Percentiles rank a stretch among this genome's conserved stretches.
These are phyloP conservation scores for Leucoraja ocellata DNA, from an alignment of 2,797 vertebrate species.

Conservation along the genomic window DNA sequence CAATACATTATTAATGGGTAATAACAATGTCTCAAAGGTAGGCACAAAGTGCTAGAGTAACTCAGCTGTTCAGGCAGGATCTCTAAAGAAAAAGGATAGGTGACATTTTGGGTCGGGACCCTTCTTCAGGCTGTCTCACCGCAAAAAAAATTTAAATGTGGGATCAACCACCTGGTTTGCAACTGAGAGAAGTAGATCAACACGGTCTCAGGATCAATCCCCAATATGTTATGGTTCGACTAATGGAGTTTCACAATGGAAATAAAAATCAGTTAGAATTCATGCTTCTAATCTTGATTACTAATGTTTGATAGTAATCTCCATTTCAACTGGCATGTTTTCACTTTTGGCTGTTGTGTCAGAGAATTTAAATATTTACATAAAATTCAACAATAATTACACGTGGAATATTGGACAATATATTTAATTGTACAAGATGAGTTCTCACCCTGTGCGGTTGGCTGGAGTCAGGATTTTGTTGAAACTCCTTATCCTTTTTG, in stretches of 20 bases:
- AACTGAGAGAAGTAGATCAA: neutral
- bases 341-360: neutral
- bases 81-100: too few relatives aligned
- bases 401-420: neutral
- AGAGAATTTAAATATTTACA: neutral
- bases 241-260: neutral
- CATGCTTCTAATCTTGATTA: neutral
- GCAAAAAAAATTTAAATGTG: too few relatives aligned
- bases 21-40: neutral
- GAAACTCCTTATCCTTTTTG: neutral
- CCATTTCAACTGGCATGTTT: neutral
- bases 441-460: neutral
- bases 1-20: neutral
- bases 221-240: neutral
- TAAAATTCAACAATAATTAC: neutral
- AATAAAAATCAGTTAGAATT: neutral
- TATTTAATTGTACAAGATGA: neutral
- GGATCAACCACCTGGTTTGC: neutral
- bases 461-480: neutral
- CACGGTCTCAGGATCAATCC: neutral
- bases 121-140: too few relatives aligned
- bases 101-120: too few relatives aligned
- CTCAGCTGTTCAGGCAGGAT: too few relatives aligned
- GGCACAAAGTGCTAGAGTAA: too few relatives aligned
- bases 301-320: neutral